Conservation (phyloP, 2,888 invertebrate genomes). For the Carpatolechia fugitivella region DNA sequence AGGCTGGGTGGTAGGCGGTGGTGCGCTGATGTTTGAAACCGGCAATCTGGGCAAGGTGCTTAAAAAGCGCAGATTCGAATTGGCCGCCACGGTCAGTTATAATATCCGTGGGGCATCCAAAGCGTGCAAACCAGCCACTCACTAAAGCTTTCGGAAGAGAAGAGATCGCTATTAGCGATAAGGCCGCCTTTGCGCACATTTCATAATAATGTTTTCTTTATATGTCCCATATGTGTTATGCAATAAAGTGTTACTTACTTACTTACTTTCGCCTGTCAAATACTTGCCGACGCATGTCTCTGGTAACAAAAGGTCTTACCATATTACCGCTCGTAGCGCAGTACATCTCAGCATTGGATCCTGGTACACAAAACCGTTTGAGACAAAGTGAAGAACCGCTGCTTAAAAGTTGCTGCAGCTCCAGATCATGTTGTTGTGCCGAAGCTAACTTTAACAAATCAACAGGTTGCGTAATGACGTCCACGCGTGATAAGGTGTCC, state of each 20-base stretch:
- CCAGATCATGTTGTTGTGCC: slow-evolving; percentile 23
- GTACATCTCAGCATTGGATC: not conserved
- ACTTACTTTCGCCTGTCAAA: no score
- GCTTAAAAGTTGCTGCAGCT: slow-evolving; percentile 20
- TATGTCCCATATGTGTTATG: no score
- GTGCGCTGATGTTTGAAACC: slow-evolving; percentile 28
- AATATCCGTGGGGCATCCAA: slow-evolving; percentile 38
- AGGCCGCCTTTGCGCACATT: no score
- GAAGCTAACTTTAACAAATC: slow-evolving; percentile 21
- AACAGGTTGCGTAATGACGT: slow-evolving; percentile 20
- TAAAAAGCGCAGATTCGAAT: slow-evolving; percentile 28
- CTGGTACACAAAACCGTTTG: slow-evolving; percentile 11
- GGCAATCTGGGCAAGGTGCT: slow-evolving; percentile 14
- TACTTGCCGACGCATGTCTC: slow-evolving; percentile 2
- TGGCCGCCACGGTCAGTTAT: slow-evolving; percentile 27
- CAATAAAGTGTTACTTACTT: no score
- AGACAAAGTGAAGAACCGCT: slow-evolving; percentile 17
- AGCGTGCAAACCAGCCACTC: slow-evolving; percentile 46
- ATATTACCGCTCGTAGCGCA: not conserved
- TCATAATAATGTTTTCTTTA: no score
- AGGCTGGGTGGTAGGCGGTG: slow-evolving; percentile 31
- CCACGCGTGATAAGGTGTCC: slow-evolving; percentile 39
- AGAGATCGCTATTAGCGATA: no score
- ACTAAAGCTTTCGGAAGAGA: slow-evolving; percentile 40
- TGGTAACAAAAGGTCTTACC: not conserved